Base-by-base conservation (phyloP, 1,140 invertebrate species). In the Heliothis virescens region DNA sequence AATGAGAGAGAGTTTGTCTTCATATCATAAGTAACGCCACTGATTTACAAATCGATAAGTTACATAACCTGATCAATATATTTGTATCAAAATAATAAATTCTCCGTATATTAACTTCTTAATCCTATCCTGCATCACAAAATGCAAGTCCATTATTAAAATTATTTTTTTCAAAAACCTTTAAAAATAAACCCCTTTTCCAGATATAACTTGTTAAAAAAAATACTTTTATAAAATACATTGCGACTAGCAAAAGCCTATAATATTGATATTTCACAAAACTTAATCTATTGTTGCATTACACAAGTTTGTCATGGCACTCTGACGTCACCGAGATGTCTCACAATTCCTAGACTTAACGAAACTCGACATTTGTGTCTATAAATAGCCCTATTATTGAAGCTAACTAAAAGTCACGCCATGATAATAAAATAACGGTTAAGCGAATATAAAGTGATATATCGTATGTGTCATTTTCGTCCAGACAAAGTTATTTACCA, bases 401-500 rank as follows among this genome's bases (percentile, higher is more conserved):
- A 47, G 12, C 48, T 67, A 48, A 48, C 63, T 48, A 18, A 65
- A 16, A 41, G 11, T 48, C n/a, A 3, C 7, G 26, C 21, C 11
- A 11, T 21, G n/a, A 47, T 11, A 16, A 47, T 41, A 47, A 16
- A 15, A 3, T 11, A 34, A 47, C 29, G n/a, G 9, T 47, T 47
- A 21, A 18, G 41, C 2, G 63, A 13, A 60, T n/a, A 59, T 67
- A 26, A 59, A 48, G 60, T 50, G 16, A n/a, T 73, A 72, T 79
- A 21, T 55, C 12, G 65, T 53, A 52, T 79, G 12, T 53, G 78
- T 63, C 65, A 67, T 76, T 79, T 79, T 50, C 47, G 63, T 77
- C n/a, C 73, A 48, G 67, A 77, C 77, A 76, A 85, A 81, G 52
- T 83, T 85, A 88, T 87, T 88, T 87, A 88, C 85, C 76, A 84